Evolutionary conservation across 2,888 invertebrate genomes (phyloP).

Genomic region (Flabesymbios commensalis): DNA sequence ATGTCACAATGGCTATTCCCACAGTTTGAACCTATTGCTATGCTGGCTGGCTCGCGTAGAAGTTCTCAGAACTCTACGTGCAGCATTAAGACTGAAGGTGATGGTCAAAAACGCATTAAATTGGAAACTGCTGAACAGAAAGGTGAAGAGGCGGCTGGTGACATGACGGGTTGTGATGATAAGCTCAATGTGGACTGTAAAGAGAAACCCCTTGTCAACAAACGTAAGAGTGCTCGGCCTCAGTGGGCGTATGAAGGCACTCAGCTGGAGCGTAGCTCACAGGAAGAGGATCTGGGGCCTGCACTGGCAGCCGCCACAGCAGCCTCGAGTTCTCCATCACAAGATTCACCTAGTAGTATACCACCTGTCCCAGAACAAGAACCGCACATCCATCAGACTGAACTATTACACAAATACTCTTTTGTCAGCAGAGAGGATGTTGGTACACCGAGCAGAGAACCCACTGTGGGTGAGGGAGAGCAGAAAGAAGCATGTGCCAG

Average conservation of each 20-base stretch:
- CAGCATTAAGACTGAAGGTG: background rate
- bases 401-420: no score
- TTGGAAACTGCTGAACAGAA: background rate
- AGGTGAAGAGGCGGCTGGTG: background rate
- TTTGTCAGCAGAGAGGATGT: no score
- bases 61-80: background rate
- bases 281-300: no score
- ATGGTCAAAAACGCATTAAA: background rate
- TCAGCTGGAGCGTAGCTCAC: constrained; percentile 45
- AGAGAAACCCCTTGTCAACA: constrained; percentile 37
- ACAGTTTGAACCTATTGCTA: background rate
- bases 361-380: no score
- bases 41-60: background rate
- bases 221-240: constrained; percentile 90
- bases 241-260: constrained; percentile 94
- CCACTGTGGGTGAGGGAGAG: no score
- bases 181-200: background rate
- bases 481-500: no score
- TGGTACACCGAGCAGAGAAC: no score
- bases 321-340: no score
- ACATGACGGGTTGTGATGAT: background rate
- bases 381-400: no score
- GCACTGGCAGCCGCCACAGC: no score
- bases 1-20: background rate
- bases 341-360: no score